Evolutionary conservation across 2,888 invertebrate species (phyloP).

Genomic region (Drosophila siamana): DNA sequence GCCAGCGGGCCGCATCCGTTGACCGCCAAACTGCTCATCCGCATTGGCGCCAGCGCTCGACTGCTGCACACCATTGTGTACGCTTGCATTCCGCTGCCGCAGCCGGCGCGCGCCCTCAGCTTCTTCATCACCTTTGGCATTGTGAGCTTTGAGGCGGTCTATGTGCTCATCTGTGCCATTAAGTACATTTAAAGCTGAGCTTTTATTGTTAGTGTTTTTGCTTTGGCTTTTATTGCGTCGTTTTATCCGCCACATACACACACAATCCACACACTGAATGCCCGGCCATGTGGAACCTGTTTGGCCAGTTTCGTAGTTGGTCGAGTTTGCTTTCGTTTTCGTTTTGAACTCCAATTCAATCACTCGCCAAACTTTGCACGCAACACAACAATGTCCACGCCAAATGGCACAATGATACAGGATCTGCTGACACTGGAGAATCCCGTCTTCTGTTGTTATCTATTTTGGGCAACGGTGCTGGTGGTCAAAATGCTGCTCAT

Average conservation of each 20-base stretch:
- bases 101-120: constrained; percentile 86
- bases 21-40: constrained; percentile 87
- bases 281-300: constrained; percentile 56
- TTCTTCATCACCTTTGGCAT: constrained; percentile 85
- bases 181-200: constrained; percentile 58
- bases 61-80: constrained; percentile 88
- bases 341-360: constrained; percentile 2
- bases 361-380: constrained; percentile 38
- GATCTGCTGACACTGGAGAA: constrained; percentile 80
- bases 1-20: constrained; percentile 86
- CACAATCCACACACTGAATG: constrained; percentile 14
- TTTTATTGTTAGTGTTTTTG: constrained; percentile 1
- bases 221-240: constrained; percentile 16
- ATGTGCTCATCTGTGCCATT: constrained; percentile 76
- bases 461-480: constrained; percentile 85
- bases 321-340: neutral
- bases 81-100: constrained; percentile 87
- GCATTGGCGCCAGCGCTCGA: constrained; percentile 87
- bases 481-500: constrained; percentile 85
- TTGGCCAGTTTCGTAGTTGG: constrained; percentile 42
- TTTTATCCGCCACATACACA: constrained; percentile 15
- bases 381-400: constrained; percentile 9
- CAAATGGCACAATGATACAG: neutral
- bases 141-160: constrained; percentile 86
- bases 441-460: constrained; percentile 84